phyloP scores from a whole-genome alignment of 2,888 invertebrate genomes.

The Cosmia pyralina region DNA sequence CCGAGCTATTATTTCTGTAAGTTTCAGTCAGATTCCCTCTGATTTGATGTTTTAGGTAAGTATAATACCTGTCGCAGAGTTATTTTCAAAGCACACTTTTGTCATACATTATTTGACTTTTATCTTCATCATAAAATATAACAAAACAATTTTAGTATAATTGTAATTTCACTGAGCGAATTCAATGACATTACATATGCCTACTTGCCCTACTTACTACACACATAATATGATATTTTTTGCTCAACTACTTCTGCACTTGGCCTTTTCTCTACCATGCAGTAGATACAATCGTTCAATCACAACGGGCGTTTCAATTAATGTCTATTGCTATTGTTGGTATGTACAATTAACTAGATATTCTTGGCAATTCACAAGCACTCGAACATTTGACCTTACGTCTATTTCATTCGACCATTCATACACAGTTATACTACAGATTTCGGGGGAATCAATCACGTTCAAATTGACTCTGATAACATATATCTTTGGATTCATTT shows the following conservation, averaged over 20 bases:
- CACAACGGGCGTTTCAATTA: constrained; percentile 61
- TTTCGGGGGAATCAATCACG: constrained; percentile 51
- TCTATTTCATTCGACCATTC: constrained; percentile 53
- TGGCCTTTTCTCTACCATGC: constrained; percentile 8
- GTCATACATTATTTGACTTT: background rate
- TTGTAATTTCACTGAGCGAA: background rate
- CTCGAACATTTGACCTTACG: constrained; percentile 56
- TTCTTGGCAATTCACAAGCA: constrained; percentile 56
- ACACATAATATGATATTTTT: background rate
- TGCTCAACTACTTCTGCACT: constrained; percentile 14
- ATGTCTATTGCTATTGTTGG: constrained; percentile 48
- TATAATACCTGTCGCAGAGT: background rate
- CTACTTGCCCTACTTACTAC: background rate
- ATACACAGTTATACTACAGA: constrained; percentile 28
- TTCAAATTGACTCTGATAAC: constrained; percentile 54
- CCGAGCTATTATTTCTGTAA: background rate
- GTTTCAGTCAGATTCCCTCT: background rate
- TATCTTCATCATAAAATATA: background rate
- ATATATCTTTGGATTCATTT: constrained; percentile 42
- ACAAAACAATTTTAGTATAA: background rate
- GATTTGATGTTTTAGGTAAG: background rate
- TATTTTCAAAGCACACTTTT: too few relatives aligned
- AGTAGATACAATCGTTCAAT: constrained; percentile 45
- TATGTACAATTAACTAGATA: constrained; percentile 58
- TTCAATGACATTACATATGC: background rate